Evolutionary conservation across 2,888 invertebrate genomes (phyloP).

Genomic region (Erebia ligea): DNA sequence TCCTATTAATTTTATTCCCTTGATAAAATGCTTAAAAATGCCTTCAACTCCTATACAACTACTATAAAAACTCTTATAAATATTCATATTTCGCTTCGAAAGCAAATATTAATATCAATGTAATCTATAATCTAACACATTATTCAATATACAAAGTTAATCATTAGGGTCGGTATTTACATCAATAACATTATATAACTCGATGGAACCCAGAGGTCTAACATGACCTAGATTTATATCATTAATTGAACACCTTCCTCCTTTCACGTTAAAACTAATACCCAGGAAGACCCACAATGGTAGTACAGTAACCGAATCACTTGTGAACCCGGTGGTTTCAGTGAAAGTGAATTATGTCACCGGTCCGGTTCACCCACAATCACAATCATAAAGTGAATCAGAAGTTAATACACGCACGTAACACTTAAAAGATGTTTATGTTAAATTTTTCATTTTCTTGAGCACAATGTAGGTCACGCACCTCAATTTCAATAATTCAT

Average conservation of each 20-base stretch:
- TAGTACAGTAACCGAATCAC: constrained; percentile 6
- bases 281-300: constrained; percentile 30
- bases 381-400: constrained; percentile 24
- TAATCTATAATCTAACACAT: neutral
- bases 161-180: neutral
- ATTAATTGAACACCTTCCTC: constrained; percentile 37
- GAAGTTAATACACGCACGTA: constrained; percentile 20
- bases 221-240: constrained; percentile 30
- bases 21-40: neutral
- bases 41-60: neutral
- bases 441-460: neutral
- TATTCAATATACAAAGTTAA: neutral
- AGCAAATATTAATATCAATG: neutral
- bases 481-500: neutral
- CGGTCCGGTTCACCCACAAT: constrained; percentile 33
- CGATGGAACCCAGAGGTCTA: constrained; percentile 14
- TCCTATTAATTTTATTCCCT: neutral
- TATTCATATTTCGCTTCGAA: neutral
- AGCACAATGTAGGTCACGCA: neutral
- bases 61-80: neutral
- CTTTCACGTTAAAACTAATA: constrained; percentile 33
- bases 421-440: constrained; percentile 1
- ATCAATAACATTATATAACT: constrained; percentile 15
- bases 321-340: constrained; percentile 33
- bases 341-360: constrained; percentile 72